Base-by-base conservation (phyloP, 2,797 vertebrate species). In the Tolypeutes matacus region DNA sequence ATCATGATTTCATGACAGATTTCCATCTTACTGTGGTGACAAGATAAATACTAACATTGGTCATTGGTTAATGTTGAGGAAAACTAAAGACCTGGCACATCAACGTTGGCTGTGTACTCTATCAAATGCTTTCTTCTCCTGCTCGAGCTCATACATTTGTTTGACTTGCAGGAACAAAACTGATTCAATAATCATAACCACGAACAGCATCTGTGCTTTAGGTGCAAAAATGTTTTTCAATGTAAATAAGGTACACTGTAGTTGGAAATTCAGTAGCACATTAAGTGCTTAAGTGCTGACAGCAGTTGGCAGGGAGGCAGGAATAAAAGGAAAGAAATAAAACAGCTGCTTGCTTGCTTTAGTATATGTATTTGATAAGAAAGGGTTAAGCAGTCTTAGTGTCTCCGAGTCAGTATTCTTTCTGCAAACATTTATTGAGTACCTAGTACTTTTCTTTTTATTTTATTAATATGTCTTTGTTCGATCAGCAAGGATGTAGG, bases 241-340 rank as follows among this genome's bases (percentile, higher is more conserved):
- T 49, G 20, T n/a, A 29, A 94, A 21, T 85, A 73, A 39, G 58
- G 27, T 34, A 78, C 69, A 65, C 0, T 27, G 21, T 11, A 25
- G 42, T 65, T 90, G 60, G 60, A 94, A 91, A 77, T 46, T 87
- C 60, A 91, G 64, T 58, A 72, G n/a, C 49, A 53, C 15, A n/a
- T 20, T 51, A 81, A 86, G 29, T 46, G 70, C 20, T 39, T 75
- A 77, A 39, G 31, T 56, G 53, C 34, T 89, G 49, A 86, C 4
- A 51, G 53, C 69, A 75, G 58, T 69, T 91, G 88, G 94, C 31
- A 53, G 46, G 25, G n/a, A 77, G 46, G 60, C 27, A 62, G 46
- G 14, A 80, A 94, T 70, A 31, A 85, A 92, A 88, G 72, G 36
- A 69, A 82, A 67, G 75, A 94, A 96, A 95, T 46, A 65, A 92